Conservation (phyloP, 2,888 invertebrate species). For the Eristalis tenax region DNA sequence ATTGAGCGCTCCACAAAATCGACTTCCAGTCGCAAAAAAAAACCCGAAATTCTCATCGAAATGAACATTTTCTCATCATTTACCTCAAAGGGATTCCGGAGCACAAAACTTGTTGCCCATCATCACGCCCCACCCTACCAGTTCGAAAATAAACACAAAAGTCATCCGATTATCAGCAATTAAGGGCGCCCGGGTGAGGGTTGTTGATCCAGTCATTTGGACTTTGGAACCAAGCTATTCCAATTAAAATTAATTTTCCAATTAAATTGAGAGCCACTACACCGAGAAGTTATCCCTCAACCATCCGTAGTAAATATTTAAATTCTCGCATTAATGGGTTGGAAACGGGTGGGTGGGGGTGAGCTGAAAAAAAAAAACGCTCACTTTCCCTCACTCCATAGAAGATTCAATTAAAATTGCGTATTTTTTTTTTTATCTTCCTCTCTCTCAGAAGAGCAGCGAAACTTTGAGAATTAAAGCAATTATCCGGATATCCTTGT, state of each 20-base stretch:
- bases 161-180: background rate
- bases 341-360: background rate
- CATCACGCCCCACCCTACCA: background rate
- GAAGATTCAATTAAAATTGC: background rate
- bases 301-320: constrained; percentile 35
- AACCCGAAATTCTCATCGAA: background rate
- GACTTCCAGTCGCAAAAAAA: too few species aligned
- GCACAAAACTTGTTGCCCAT: background rate
- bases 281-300: constrained; percentile 10
- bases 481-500: background rate
- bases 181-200: background rate
- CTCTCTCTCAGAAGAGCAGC: background rate
- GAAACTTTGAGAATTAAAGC: background rate
- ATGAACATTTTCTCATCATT: background rate
- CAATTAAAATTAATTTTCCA: constrained; percentile 54
- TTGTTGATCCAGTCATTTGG: constrained; percentile 3
- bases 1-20: too few species aligned
- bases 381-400: background rate
- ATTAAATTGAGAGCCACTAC: constrained; percentile 41
- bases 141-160: background rate
- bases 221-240: constrained; percentile 29
- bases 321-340: constrained; percentile 30
- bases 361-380: background rate
- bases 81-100: background rate
- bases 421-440: background rate